These are phyloP conservation scores for Megaptera novaeangliae DNA, from an alignment of 2,113 vertebrate genomes.

Conservation along the genomic window DNA sequence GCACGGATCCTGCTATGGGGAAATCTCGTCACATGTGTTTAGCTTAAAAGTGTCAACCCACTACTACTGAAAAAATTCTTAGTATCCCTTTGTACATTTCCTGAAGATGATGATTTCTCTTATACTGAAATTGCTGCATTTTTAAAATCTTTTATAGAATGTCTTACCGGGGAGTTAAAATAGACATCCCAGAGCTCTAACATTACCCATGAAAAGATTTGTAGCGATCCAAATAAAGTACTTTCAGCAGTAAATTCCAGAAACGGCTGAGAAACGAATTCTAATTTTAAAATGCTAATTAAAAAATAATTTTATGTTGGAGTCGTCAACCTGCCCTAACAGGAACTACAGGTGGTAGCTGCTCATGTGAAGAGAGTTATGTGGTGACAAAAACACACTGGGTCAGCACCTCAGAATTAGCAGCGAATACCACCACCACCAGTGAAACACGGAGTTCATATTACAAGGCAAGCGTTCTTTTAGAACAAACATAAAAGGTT, in stretches of 20 bases:
- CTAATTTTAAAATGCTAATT: slow-evolving; percentile 20
- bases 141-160: neutral
- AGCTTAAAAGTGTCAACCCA: neutral
- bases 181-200: neutral
- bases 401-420: slow-evolving; percentile 29
- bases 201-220: neutral
- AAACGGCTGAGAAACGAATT: neutral
- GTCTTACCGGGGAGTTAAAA: neutral
- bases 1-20: rapidly evolving
- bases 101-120: neutral
- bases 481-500: neutral
- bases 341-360: slow-evolving; percentile 43
- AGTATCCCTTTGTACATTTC: neutral
- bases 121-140: neutral
- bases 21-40: rapidly evolving
- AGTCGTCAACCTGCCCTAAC: slow-evolving; percentile 48
- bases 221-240: neutral
- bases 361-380: neutral
- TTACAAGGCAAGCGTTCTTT: slow-evolving; percentile 44
- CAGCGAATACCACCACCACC: neutral
- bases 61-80: neutral
- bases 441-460: neutral
- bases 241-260: slow-evolving; percentile 21
- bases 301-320: neutral
- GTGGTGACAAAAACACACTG: neutral